Evolutionary conservation across 2,888 invertebrate species (phyloP), one percentile per base, ranked within the genome.

Genomic region (Portevinia maculata): DNA sequence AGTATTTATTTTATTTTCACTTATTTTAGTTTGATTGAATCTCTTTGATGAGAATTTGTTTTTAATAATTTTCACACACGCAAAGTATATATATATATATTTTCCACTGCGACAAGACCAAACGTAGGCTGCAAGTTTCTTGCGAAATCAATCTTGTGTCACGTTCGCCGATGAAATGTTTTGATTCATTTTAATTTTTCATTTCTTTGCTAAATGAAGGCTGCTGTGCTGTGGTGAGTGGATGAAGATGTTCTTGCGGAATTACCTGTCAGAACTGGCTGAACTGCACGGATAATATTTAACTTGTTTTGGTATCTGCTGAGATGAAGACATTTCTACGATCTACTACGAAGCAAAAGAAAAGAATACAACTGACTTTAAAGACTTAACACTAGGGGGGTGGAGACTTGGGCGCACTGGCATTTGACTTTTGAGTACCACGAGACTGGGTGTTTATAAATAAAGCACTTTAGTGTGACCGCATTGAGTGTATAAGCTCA

Each of bases 251-350:
- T 48, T 75, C 57, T 41, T 52, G 44, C 83, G 71, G 76, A 76
- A 71, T 91, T 94, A 96, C 96, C 96, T 96, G 92, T 97, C 97
- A 84, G 97, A 97, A 91, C 97, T 97, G 85, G 96, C 97, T 79
- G 97, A 97, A 90, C 97, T 97, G 87, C 96, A 96, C 86, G 96
- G 96, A 91, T 96, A 96, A 88, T 95, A 94, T 89, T 93, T 94
- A 88, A 92, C 88, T 88, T 89, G 93, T 85, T 90, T 90, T 85
- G 87, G 86, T 78, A 59, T 70, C 64, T 75, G 78, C 50, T 88
- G 89, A 28, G 86, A 79, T 37, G 85, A 81, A 67, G 85, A 85
- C 65, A 85, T 84, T 74, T 84, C n/a, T 75, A 69, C 52, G 59
- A 34, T 70, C 44, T 32, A 28, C 5, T 52, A 48, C 24, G 52